Evolutionary conservation across 2,797 vertebrate genomes (phyloP).

Genomic region (Channa striata): DNA sequence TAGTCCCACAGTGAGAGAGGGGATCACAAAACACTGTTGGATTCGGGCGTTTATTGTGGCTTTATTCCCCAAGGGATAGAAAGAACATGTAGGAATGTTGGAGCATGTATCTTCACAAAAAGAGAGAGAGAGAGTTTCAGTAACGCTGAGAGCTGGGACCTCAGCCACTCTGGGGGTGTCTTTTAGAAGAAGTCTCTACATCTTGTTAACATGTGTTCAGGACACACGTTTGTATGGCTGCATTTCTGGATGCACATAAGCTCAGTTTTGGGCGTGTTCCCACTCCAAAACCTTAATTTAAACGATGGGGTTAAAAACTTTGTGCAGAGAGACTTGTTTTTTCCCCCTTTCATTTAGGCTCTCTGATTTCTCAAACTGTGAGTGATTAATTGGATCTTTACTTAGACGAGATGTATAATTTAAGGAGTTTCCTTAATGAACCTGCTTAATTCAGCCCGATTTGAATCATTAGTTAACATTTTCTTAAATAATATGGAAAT

Average conservation of each 20-base stretch:
- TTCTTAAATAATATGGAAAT: background rate
- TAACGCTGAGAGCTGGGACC: conserved; percentile 41
- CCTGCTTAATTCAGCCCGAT: too few relatives aligned
- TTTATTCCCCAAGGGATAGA: conserved; percentile 10
- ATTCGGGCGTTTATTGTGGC: conserved; percentile 17
- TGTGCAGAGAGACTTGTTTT: conserved; percentile 26
- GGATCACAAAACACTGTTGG: conserved; percentile 27
- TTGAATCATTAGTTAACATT: too few relatives aligned
- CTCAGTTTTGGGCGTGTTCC: conserved; percentile 29
- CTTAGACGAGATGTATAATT: conserved; percentile 12
- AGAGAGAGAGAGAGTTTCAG: conserved; percentile 36
- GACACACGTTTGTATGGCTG: conserved; percentile 5
- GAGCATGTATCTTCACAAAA: conserved; percentile 52
- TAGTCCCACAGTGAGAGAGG: conserved; percentile 3
- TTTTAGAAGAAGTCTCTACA: conserved; percentile 40
- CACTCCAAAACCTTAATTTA: conserved; percentile 10
- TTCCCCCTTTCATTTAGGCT: conserved; percentile 32
- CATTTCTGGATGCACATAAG: background rate
- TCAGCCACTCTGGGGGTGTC: conserved; percentile 52
- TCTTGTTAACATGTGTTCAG: conserved; percentile 54
- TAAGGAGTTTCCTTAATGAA: background rate
- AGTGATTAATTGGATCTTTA: conserved; percentile 22
- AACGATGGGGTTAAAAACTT: conserved; percentile 27
- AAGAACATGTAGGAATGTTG: conserved; percentile 41
- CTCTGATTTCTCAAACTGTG: background rate